Evolutionary conservation across 2,888 invertebrate genomes (phyloP), one percentile per base, ranked within the genome.

Genomic region (Cepaea hortensis): DNA sequence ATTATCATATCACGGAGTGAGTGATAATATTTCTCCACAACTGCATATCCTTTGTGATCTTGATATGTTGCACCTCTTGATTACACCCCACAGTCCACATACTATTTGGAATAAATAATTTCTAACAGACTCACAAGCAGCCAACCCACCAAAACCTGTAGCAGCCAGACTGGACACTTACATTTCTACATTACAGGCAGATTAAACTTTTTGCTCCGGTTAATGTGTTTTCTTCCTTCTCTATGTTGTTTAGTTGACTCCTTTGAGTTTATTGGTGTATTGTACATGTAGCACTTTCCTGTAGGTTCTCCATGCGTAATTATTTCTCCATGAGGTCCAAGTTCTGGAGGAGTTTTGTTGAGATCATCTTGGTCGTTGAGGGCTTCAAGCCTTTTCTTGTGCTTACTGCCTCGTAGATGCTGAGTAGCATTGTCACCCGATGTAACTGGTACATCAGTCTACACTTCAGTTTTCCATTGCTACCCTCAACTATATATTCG

Each of bases 281-380:
- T 18, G 35, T 65, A 81, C 1, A 68, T 9, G 11, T 15, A 65
- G n/a, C 81, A 81, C 46, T 62, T 65, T 68, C 81, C 65, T 23
- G 9, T 46, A 7, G 46, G 65, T 81, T 62, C 80, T 46, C 18
- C 70, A 46, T 70, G 15, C 18, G 18, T n/a, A 50, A 55, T 55
- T 23, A 61, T 9, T 61, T 79, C 79, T 61, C 79, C 79, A 55
- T 61, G 50, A 55, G 79, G 79, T 15, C 79, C 79, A n/a, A 79
- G 55, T 5, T 55, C 20, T 61, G 55, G 55, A 15, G 79, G 6
- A 20, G 5, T 3, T 46, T 55, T 23, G 13, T 48, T 3, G 23
- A 3, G 35, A 18, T 15, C 68, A 1, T 23, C 15, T 5, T 20
- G n/a, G 5, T 13, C 80, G 5, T 13, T 20, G 9, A 81, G 48